A percentile compares a stretch with the other conserved stretches of the same genome.
Conservation (phyloP, 2,797 vertebrate species). For the Anniella stebbinsi region DNA sequence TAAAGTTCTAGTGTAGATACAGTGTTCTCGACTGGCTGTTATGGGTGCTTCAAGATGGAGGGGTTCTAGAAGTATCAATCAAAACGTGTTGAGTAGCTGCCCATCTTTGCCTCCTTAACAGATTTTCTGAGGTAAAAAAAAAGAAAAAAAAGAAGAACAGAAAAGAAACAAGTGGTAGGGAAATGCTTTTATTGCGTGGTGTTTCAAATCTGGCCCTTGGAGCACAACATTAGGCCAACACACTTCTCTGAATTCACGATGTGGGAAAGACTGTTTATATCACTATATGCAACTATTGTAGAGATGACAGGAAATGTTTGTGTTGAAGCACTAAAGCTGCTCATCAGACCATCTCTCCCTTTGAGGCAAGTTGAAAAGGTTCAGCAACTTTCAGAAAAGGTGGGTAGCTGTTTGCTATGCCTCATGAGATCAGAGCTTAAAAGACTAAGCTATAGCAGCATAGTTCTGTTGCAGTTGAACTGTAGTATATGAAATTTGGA, state of each 20-base stretch:
- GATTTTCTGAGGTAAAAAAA: background rate
- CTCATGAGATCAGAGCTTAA: slow-evolving; percentile 19
- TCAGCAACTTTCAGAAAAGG: slow-evolving; percentile 27
- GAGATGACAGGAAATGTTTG: background rate
- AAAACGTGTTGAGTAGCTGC: background rate
- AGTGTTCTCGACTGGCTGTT: background rate
- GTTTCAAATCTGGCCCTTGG: background rate
- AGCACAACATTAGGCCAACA: background rate
- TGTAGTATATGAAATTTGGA: slow-evolving; percentile 1
- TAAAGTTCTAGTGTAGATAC: background rate
- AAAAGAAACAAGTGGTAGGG: no score
- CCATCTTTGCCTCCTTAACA: background rate
- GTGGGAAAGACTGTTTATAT: background rate
- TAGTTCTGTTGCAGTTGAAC: background rate
- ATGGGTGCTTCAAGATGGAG: background rate
- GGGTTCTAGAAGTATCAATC: background rate
- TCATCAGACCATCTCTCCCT: slow-evolving; percentile 15
- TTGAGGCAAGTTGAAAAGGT: slow-evolving; percentile 25
- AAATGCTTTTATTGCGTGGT: background rate
- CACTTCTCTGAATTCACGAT: background rate
- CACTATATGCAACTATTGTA: background rate
- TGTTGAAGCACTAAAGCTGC: background rate
- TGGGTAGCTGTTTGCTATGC: background rate
- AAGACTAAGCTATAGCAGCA: background rate
- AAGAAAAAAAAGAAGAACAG: no score